Base-by-base conservation (phyloP, 2,797 vertebrate species). In the Rousettus madagascariensis region DNA sequence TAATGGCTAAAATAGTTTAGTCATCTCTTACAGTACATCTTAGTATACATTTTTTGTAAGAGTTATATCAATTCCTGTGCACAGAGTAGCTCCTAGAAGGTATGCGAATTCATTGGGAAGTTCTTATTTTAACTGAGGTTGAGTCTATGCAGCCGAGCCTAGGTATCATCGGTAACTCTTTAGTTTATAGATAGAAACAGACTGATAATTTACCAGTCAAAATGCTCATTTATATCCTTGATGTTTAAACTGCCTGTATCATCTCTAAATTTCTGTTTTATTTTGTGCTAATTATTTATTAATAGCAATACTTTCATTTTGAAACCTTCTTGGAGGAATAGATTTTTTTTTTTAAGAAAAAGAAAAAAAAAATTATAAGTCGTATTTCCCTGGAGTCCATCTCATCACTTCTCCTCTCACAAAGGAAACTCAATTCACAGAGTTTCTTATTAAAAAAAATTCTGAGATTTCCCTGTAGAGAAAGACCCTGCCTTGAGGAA, bases 401-500 rank as follows among this genome's bases (percentile, higher is more conserved):
- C 61, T 26, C 84, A 87, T 68, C 38, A 38, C 1, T 16, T 69
- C 74, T 41, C 36, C 20, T 91, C 53, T 38, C 46, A 88, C 78
- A 86, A 36, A 94, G 24, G 77, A 95, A 94, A 87, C 75, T 65
- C 65, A 65, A 72, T 86, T 94, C 41, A 72, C 0, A 0, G 46
- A 63, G 49, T 87, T 96, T 97, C 19, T 90, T 97, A 95, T 75
- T 82, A 75, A 93, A 55, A 97, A 94, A 92, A 61, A 36, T 46
- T 90, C 43, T 82, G 66, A 90, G 90, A 97, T 97, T 97, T 97
- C 95, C 94, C 95, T 86, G 46, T 10, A 80, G 93, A 95, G 78
- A 87, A 85, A 87, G 84, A 78, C 22, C 22, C 38, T 71, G 53
- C 83, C 77, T 85, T 55, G n/a, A 65, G 90, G 49, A 91, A 61